These are phyloP conservation scores for Ceraclea dissimilis DNA, from an alignment of 2,888 invertebrate genomes.

Conservation along the genomic window DNA sequence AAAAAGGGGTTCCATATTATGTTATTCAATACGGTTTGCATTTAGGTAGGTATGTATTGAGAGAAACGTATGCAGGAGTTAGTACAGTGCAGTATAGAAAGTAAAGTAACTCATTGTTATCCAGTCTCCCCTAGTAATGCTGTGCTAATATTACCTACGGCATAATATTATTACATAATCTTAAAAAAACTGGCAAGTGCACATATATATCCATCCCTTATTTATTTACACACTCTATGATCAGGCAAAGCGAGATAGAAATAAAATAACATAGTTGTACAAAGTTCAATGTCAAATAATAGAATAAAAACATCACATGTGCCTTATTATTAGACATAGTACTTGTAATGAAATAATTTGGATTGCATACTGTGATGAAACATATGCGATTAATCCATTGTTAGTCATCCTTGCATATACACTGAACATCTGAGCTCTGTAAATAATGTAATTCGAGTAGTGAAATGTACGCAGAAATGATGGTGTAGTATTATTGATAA, in stretches of 20 bases:
- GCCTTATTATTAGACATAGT: background rate
- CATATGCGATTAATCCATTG: constrained; percentile 2
- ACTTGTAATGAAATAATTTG: background rate
- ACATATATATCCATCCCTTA: background rate
- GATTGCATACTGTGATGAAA: background rate
- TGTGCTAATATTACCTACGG: background rate
- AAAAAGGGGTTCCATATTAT: background rate
- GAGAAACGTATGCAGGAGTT: background rate
- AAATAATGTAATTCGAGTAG: background rate
- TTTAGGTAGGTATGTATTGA: background rate
- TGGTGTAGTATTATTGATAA: too few species aligned
- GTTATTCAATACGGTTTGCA: constrained; percentile 2
- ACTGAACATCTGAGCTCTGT: background rate
- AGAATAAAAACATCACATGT: background rate
- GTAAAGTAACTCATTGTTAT: background rate
- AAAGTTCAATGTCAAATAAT: background rate
- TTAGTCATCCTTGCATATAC: background rate
- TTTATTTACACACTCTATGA: background rate
- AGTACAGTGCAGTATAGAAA: background rate
- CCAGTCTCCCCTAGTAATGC: background rate
- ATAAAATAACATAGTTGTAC: background rate
- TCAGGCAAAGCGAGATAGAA: too few species aligned
- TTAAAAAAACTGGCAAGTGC: background rate
- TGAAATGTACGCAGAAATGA: too few species aligned
- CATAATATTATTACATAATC: background rate